Conservation (phyloP, 2,113 vertebrate genomes). For the Chaetorhynchus papuensis region DNA sequence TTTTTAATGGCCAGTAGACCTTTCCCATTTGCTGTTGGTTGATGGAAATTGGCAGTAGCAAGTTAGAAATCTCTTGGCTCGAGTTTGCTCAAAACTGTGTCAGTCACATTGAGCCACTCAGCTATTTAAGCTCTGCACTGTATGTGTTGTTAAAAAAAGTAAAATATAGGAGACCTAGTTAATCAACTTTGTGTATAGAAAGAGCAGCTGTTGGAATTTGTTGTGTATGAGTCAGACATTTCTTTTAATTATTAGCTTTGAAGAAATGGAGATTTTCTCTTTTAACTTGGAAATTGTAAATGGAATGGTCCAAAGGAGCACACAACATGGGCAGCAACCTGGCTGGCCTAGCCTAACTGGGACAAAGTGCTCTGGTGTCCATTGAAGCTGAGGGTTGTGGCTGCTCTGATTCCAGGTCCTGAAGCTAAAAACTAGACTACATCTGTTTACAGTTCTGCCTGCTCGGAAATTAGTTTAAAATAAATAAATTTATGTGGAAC, state of each 20-base stretch:
- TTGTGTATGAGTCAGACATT: not conserved
- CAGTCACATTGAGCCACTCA: not conserved
- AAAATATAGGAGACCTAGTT: not conserved
- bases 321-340: not conserved
- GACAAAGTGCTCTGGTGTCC: not conserved
- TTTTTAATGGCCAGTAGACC: not conserved
- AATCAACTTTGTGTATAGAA: not conserved
- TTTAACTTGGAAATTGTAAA: not conserved
- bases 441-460: not conserved
- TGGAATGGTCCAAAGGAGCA: not conserved
- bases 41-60: not conserved
- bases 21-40: not conserved
- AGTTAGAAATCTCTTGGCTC: not conserved
- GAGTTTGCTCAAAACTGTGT: not conserved
- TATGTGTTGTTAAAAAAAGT: not conserved
- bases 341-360: not conserved
- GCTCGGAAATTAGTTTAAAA: not conserved
- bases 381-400: not conserved
- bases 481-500: not conserved
- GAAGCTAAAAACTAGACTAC: not conserved
- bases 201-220: not conserved
- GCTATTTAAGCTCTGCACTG: not conserved
- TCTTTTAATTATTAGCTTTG: not conserved
- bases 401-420: not conserved
- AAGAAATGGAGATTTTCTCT: not conserved